Base-by-base conservation (phyloP, 2,888 invertebrate species). In the Iselma pallidipennis region DNA sequence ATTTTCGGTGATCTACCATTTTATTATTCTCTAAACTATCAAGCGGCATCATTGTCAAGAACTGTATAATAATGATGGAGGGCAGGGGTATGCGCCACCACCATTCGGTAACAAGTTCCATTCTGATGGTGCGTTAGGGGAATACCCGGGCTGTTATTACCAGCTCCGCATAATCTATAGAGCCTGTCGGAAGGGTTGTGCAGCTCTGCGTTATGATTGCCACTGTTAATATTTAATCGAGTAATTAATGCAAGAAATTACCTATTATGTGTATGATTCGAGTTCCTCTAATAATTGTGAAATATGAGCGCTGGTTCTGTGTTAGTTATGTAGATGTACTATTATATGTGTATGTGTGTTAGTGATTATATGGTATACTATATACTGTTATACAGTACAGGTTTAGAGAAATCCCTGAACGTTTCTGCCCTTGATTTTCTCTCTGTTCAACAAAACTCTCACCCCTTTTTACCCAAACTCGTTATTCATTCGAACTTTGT, bases 241-340 rank as follows among this genome's bases (percentile, higher is more conserved):
- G 81, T 82, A 82, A 82, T 82, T 82, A 82, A 82, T 82, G 82
- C 82, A 82, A 82, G 82, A 82, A 82, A 82, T 82, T 82, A 82
- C 82, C 82, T 82, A 82, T 82, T 82, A 82, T 82, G 80, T 79
- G 80, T 81, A 81, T 81, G 81, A 82, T 82, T 82, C 80, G 80
- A 80, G 79, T 78, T 77, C 78, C 80, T 78, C 78, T 78, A 79
- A 80, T 82, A 80, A 82, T 81, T 81, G 81, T 81, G 81, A 81
- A 81, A 81, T 81, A 81, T 79, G 79, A 79, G 77, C 74, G 68
- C 70, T 71, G 65, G 73, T 68, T 71, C 65, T 61, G 57, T 61
- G 62, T 50, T 57, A 45, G 9, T 14, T 37, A 4, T 19, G 16
- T 16, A 19, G 3, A 6, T 26, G 6, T 19, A n/a, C 42, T 4